Evolutionary conservation across 2,113 vertebrate species (phyloP).

Genomic region (Otocyon megalotis): DNA sequence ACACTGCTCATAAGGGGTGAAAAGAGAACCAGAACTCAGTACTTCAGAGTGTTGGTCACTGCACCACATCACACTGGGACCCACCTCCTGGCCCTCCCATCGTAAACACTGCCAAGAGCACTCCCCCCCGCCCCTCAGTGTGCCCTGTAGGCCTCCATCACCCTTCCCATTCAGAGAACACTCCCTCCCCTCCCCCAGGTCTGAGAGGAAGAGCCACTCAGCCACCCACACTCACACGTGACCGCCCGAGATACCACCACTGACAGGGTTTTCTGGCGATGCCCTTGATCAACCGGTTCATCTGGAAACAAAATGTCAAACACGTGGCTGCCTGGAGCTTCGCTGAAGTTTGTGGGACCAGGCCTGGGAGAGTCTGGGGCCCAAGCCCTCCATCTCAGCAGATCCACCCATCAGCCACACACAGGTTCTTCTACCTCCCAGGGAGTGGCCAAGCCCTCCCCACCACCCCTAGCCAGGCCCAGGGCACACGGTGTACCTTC

Average conservation of each 20-base stretch:
- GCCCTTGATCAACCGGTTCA: constrained; percentile 93
- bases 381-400: not conserved
- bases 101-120: not conserved
- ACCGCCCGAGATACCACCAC: constrained; percentile 94
- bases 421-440: not conserved
- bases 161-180: not conserved
- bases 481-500: constrained; percentile 57
- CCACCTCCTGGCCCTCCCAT: not conserved
- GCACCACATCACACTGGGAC: not conserved
- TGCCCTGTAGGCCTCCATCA: not conserved
- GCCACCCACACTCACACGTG: constrained; percentile 89
- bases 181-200: too few relatives aligned
- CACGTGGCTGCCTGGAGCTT: not conserved
- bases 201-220: not conserved
- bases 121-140: not conserved
- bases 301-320: constrained; percentile 84
- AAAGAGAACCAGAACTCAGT: not conserved
- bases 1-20: not conserved
- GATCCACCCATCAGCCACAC: not conserved
- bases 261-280: constrained; percentile 94
- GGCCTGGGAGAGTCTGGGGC: not conserved
- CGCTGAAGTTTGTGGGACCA: not conserved
- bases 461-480: not conserved
- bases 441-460: not conserved
- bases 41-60: not conserved